phyloP scores from a whole-genome alignment of 2,113 vertebrate genomes.

The Pipra filicauda region DNA sequence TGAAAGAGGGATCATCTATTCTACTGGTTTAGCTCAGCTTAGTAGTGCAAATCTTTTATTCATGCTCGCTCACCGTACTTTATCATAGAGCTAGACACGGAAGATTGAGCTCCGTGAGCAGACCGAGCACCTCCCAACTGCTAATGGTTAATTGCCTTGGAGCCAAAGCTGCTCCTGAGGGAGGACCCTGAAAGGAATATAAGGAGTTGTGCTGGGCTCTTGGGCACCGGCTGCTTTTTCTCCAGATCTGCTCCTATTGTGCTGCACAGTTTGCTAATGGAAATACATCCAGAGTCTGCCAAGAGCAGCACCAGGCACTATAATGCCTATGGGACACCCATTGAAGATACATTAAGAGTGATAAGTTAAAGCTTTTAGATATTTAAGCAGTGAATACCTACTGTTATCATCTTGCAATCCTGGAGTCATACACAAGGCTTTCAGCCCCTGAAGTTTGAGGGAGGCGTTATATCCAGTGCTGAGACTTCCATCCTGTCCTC shows the following conservation, averaged over 20 bases:
- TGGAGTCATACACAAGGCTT: neutral
- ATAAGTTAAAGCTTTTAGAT: neutral
- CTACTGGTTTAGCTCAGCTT: neutral
- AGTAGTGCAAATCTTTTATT: neutral
- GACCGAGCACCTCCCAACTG: fast-evolving
- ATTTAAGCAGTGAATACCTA: neutral
- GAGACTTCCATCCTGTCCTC: neutral
- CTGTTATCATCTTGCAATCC: neutral
- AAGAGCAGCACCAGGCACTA: neutral
- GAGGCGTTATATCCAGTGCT: neutral
- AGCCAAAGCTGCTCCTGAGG: neutral
- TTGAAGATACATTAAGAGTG: neutral
- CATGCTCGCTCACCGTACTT: neutral
- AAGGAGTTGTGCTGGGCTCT: neutral
- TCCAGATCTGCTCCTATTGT: neutral
- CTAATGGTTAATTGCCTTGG: neutral
- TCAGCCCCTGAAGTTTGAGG: neutral
- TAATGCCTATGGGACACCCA: neutral
- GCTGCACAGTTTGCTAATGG: neutral
- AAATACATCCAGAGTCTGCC: neutral
- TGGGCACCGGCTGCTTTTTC: fast-evolving
- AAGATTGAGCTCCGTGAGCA: neutral
- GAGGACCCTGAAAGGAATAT: neutral
- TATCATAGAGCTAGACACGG: neutral
- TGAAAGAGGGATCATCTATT: neutral